These are phyloP conservation scores for Psylliodes chrysocephalus DNA, from an alignment of 2,888 invertebrate genomes.

Conservation along the genomic window DNA sequence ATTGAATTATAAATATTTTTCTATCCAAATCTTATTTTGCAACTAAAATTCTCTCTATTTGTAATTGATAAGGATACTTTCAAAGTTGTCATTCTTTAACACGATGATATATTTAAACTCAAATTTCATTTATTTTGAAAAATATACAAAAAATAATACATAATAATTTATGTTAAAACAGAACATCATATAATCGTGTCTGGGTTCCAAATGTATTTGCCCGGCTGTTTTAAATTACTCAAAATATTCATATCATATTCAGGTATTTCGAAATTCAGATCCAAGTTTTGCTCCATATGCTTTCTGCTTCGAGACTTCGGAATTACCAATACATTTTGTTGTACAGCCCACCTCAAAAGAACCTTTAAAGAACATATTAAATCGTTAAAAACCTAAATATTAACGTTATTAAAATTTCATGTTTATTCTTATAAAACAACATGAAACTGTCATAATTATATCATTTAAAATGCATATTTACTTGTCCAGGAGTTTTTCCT, in stretches of 20 bases:
- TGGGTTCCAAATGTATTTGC: not conserved
- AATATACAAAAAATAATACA: no score
- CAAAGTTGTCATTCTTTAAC: no score
- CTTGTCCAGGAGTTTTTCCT: slow-evolving; percentile 71
- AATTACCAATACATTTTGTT: slow-evolving; percentile 76
- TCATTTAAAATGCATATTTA: slow-evolving; percentile 48
- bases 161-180: no score
- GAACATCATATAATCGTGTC: not conserved
- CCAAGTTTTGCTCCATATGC: slow-evolving; percentile 71
- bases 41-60: no score
- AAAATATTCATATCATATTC: slow-evolving; percentile 67
- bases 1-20: no score
- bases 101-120: no score
- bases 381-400: not conserved
- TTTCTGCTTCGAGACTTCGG: slow-evolving; percentile 71
- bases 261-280: slow-evolving; percentile 70
- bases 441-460: no score
- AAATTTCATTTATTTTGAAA: no score
- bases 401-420: no score
- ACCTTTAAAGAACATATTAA: slow-evolving; percentile 59
- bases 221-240: slow-evolving; percentile 44
- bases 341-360: slow-evolving; percentile 79
- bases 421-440: no score
- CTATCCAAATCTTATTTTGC: no score
- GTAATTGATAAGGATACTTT: no score